These are phyloP conservation scores for Micoletzkya japonica DNA, from an alignment of 2,888 invertebrate species.

Conservation along the genomic window DNA sequence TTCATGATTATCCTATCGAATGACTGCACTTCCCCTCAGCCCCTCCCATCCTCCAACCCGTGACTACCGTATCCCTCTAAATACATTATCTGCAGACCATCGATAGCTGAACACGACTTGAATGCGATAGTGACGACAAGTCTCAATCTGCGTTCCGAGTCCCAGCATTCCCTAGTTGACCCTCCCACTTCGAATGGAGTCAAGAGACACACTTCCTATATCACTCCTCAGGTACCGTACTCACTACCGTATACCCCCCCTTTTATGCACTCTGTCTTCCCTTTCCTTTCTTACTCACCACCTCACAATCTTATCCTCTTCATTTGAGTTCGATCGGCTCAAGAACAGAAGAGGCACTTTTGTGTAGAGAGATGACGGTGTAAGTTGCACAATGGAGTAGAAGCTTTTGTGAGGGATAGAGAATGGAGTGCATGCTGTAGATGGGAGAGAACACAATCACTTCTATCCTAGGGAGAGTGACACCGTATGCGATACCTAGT, in stretches of 20 bases:
- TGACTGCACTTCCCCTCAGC: not conserved
- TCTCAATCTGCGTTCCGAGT: not conserved
- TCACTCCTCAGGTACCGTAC: constrained; percentile 27
- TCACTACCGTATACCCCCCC: not conserved
- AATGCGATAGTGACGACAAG: not conserved
- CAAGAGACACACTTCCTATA: constrained; percentile 22
- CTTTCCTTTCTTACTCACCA: not conserved
- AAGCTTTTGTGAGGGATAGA: not conserved
- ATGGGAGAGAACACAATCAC: too few relatives aligned
- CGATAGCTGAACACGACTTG: constrained; percentile 5
- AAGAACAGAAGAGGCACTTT: constrained; percentile 16
- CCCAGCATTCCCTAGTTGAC: constrained; percentile 23
- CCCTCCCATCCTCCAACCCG: not conserved
- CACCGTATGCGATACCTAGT: constrained; percentile 9
- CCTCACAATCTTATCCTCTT: constrained; percentile 7
- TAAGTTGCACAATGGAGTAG: constrained; percentile 4
- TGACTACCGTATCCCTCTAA: too few relatives aligned
- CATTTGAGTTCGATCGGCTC: constrained; percentile 17
- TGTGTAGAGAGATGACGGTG: not conserved
- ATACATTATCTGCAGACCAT: constrained; percentile 17
- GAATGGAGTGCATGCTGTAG: constrained; percentile 10
- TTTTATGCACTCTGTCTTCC: not conserved
- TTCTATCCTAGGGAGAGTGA: too few relatives aligned
- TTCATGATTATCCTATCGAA: too few relatives aligned
- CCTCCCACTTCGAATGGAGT: constrained; percentile 15